Conservation (phyloP, 2,113 vertebrate species). For the Noctilio leporinus region DNA sequence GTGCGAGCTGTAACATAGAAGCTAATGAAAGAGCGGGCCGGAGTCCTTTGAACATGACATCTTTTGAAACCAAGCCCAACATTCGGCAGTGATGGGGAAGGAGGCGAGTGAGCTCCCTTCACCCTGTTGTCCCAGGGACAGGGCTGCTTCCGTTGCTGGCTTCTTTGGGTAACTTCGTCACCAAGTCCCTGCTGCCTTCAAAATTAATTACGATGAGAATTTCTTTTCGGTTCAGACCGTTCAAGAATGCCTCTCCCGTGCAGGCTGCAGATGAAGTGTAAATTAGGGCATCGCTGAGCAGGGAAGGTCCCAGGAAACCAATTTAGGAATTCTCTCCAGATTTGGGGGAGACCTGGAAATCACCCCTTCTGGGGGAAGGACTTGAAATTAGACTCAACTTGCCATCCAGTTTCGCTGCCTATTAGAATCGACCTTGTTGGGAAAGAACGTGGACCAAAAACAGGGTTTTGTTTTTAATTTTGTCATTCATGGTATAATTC, state of each 20-base stretch:
- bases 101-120: neutral
- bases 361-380: slow-evolving; percentile 59
- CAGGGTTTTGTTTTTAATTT: neutral
- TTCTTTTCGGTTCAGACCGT: slow-evolving; percentile 67
- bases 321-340: slow-evolving; percentile 73
- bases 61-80: neutral
- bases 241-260: slow-evolving; percentile 72
- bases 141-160: slow-evolving; percentile 55
- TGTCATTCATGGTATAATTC: neutral
- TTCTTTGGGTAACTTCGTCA: slow-evolving; percentile 47
- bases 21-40: neutral
- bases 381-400: slow-evolving; percentile 62
- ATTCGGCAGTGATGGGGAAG: neutral
- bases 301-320: slow-evolving; percentile 75
- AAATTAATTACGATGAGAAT: slow-evolving; percentile 77
- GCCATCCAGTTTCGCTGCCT: slow-evolving; percentile 40
- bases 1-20: neutral
- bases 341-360: slow-evolving; percentile 66
- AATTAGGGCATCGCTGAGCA: slow-evolving; percentile 75
- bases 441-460: neutral
- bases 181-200: slow-evolving; percentile 71
- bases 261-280: slow-evolving; percentile 75
- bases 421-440: slow-evolving; percentile 33
- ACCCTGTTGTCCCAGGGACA: slow-evolving; percentile 38
- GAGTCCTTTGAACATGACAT: neutral